Conservation (phyloP, 2,888 invertebrate genomes). For the Agrochola litura region DNA sequence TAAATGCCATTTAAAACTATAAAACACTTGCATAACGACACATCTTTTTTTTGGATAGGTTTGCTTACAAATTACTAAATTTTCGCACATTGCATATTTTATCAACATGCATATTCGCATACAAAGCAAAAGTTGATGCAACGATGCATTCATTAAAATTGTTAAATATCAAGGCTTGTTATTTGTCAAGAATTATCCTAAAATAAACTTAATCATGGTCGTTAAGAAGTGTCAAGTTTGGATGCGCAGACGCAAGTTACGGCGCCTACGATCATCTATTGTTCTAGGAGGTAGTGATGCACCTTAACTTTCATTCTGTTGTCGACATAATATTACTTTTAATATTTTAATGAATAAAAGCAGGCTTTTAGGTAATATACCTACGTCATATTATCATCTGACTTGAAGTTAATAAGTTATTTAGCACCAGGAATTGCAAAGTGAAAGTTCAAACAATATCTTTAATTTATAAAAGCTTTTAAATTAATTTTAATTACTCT, state of each 20-base stretch:
- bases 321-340: slow-evolving; percentile 57
- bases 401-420: neutral
- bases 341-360: neutral
- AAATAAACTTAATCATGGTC: slow-evolving; percentile 69
- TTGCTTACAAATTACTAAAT: slow-evolving; percentile 38
- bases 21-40: slow-evolving; percentile 10
- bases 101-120: slow-evolving; percentile 14
- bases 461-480: neutral
- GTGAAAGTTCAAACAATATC: neutral
- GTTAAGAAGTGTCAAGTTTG: slow-evolving; percentile 76
- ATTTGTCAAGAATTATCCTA: slow-evolving; percentile 56
- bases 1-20: slow-evolving; percentile 1
- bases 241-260: slow-evolving; percentile 82
- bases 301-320: slow-evolving; percentile 13
- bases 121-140: slow-evolving; percentile 22
- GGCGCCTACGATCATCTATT: slow-evolving; percentile 84
- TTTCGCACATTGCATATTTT: slow-evolving; percentile 6
- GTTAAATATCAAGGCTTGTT: slow-evolving; percentile 56
- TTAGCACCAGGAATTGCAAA: neutral
- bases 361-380: neutral
- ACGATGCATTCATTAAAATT: slow-evolving; percentile 34
- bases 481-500: neutral
- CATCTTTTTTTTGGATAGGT: slow-evolving; percentile 16
- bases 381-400: neutral
- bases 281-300: slow-evolving; percentile 80